Base-by-base conservation (phyloP, 2,888 invertebrate genomes). In the Drosophila affinis region DNA sequence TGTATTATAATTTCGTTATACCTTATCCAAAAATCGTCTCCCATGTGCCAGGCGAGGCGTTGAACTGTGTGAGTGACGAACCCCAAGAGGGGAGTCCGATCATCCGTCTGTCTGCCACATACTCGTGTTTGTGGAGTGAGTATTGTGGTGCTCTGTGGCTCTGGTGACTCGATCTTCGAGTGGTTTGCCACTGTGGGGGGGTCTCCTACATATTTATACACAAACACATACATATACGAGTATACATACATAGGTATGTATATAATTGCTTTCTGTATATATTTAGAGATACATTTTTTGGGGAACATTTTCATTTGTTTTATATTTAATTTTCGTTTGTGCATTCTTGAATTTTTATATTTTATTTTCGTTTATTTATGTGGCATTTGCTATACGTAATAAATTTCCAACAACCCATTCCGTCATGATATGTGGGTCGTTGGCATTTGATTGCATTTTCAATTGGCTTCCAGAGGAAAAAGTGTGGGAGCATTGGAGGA, bases 381-480 rank as follows among this genome's bases (percentile, higher is more conserved):
- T 47, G n/a, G 53, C 47, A 53, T 53, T 52, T 53, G 14, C 47
- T 51, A 47, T 44, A 52, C 34, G 59, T 48, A 60, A 58, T 62
- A 70, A 67, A 73, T 76, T 62, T 59, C 46, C 34, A 34, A 44
- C 34, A 34, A 44, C 18, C 47, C 65, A 63, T 49, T 46, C 45
- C 24, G 59, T 12, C 44, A 18, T 49, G 54, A 61, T 72, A 72
- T 68, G 51, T 81, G 67, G 57, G 76, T 72, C 55, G 75, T 75
- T 78, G 81, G 69, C 77, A 77, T 61, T 77, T 77, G 69, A 74
- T 55, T 77, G 48, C 49, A 62, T 52, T 60, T 73, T 55, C 17
- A 64, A 48, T 58, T 39, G 39, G 39, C 39, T 39, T 39, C 39
- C n/a, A 39, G n/a, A n/a, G 14, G 5, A 39, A 14, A 39, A 14